Evolutionary conservation across 2,113 vertebrate species (phyloP).

Genomic region (Hippopotamus amphibius): DNA sequence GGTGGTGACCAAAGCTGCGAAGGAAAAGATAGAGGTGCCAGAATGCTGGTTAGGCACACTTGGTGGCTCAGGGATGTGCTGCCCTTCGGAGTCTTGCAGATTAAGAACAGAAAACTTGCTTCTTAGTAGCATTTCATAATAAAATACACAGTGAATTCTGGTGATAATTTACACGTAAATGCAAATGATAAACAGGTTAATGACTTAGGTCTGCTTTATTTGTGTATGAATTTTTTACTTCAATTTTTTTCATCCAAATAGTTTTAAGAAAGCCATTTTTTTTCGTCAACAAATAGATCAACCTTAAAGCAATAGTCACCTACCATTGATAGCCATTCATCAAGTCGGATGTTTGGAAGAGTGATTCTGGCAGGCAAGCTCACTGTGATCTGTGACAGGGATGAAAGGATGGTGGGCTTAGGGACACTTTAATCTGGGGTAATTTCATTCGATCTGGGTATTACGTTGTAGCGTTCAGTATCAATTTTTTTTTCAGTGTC

Average conservation of each 20-base stretch:
- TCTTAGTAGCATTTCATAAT: neutral
- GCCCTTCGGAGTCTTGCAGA: neutral
- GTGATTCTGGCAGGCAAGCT: neutral
- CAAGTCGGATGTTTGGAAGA: neutral
- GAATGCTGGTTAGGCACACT: rapidly evolving
- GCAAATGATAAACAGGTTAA: neutral
- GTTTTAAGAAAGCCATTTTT: neutral
- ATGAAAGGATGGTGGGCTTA: neutral
- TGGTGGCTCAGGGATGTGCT: no score
- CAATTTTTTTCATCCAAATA: neutral
- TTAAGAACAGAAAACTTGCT: neutral
- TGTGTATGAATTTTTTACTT: neutral
- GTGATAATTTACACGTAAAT: neutral
- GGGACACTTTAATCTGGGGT: neutral
- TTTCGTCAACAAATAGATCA: neutral
- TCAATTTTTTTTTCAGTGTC: neutral
- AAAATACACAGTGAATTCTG: neutral
- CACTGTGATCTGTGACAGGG: neutral
- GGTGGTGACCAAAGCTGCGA: neutral
- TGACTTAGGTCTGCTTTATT: neutral
- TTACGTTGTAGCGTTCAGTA: neutral
- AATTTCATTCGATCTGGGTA: neutral
- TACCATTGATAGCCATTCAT: neutral
- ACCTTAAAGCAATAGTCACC: neutral
- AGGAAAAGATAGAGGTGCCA: neutral